A percentile compares a stretch with the other conserved stretches of the same genome.
Evolutionary conservation across 2,797 vertebrate species (phyloP).

Genomic region (Sebastiscus albofasciatus): DNA sequence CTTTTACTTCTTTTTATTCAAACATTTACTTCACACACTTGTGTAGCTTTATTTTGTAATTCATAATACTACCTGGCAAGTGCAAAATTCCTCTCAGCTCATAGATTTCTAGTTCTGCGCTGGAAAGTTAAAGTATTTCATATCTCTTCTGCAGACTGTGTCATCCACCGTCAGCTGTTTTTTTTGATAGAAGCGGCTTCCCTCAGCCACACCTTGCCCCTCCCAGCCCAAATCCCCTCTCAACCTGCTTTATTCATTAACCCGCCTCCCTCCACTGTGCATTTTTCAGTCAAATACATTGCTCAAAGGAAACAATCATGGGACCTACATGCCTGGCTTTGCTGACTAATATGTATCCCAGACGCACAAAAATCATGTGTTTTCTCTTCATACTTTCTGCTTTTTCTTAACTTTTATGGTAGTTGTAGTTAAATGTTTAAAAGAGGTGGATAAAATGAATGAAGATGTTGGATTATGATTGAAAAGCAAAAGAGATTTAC

Average conservation of each 20-base stretch:
- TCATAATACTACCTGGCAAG: not conserved
- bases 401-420: conserved; percentile 13
- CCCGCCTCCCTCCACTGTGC: conserved; percentile 33
- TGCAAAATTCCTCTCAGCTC: not conserved
- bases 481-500: not conserved
- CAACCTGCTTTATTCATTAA: conserved; percentile 71
- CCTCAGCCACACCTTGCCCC: conserved; percentile 53
- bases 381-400: conserved; percentile 33
- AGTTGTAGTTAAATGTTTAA: conserved; percentile 1
- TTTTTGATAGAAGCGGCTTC: not conserved
- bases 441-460: not conserved
- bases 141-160: conserved; percentile 16
- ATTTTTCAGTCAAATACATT: conserved; percentile 61
- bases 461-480: not conserved
- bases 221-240: conserved; percentile 35
- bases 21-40: not conserved
- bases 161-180: conserved; percentile 13
- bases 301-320: conserved; percentile 68
- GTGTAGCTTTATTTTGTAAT: not conserved
- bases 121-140: not conserved
- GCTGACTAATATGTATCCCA: conserved; percentile 77
- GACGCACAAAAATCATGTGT: conserved; percentile 57
- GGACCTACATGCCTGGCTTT: conserved; percentile 69
- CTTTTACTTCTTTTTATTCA: too few relatives aligned
- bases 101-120: not conserved